Base-by-base conservation (phyloP, 2,113 vertebrate species). In the Tyto alba region DNA sequence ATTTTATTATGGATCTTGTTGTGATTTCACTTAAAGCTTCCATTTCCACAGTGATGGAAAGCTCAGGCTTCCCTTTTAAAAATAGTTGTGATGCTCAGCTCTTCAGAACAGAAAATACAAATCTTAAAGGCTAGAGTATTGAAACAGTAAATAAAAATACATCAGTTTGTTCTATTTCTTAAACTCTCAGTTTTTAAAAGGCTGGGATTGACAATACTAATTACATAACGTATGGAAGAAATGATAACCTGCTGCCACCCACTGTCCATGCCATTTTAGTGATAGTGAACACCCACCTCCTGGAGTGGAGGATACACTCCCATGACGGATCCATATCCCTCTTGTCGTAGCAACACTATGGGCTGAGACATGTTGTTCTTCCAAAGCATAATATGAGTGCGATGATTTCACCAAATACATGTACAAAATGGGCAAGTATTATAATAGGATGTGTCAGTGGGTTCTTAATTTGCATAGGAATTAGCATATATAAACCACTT, bases 381-480 rank as follows among this genome's bases (percentile, higher is more conserved):
- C 50, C 72, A 81, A 78, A 89, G 60, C 56, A 22, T 91, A 41
- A 88, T 74, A 40, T 36, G 72, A 93, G 32, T 74, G 50, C 8
- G 32, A 62, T 96, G 72, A 90, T 85, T 95, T 92, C 93, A 87
- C 56, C 64, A 74, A 90, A 93, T 56, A 25, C 34, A 21, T 64
- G 57, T 64, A 60, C 64, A 78, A 88, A 90, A 87, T 41, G 53
- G 95, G 79, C 88, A 92, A 92, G 85, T 68, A 67, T 67, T 95
- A 47, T 92, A 89, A 92, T 90, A 78, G 78, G 56, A 96, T 92
- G 69, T 92, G 90, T 93, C 90, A 90, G 59, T n/a, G 38, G 55
- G 59, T 57, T 94, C 68, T 94, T 91, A 32, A 96, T 96, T 95
- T 96, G 78, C 67, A 71, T 83, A 80, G 55, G 16, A 94, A 94